A percentile compares a stretch with the other conserved stretches of the same genome.
Conservation (phyloP, 1,140 invertebrate genomes). For the Scaptomyza montana region DNA sequence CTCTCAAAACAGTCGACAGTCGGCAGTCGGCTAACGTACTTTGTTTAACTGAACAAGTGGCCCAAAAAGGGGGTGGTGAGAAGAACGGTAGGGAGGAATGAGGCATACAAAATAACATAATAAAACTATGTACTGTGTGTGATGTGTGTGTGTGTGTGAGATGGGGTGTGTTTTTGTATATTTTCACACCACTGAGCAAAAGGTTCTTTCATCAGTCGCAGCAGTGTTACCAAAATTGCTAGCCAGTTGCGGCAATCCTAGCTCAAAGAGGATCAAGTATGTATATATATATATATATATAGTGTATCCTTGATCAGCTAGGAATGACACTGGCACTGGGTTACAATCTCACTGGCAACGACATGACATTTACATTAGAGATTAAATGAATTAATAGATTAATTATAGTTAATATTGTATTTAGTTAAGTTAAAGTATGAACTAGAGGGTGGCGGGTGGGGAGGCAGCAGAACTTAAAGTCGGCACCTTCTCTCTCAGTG, state of each 20-base stretch:
- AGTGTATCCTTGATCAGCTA: background rate
- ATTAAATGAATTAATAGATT: too few species aligned
- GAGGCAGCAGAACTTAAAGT: constrained; percentile 14
- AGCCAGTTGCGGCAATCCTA: constrained; percentile 18
- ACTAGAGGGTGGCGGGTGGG: background rate
- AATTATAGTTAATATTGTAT: constrained; percentile 12
- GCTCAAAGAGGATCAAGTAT: constrained; percentile 2
- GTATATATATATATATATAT: too few species aligned
- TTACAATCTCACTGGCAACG: background rate
- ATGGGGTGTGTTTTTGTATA: constrained; percentile 21
- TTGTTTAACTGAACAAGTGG: constrained; percentile 46
- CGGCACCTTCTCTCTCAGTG: constrained; percentile 29
- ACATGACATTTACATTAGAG: too few species aligned
- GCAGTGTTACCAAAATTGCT: background rate
- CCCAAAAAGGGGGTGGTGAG: constrained; percentile 16
- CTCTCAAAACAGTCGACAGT: too few species aligned
- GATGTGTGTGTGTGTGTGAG: constrained; percentile 25
- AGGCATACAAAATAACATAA: constrained; percentile 39
- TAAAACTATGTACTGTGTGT: constrained; percentile 44
- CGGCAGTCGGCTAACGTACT: too few species aligned
- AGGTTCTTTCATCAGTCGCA: background rate
- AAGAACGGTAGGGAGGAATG: constrained; percentile 13
- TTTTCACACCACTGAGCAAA: constrained; percentile 63
- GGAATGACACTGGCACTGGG: constrained; percentile 12
- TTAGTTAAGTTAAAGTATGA: background rate